phyloP scores from a whole-genome alignment of 2,888 invertebrate species.

The Pollenia amentaria region DNA sequence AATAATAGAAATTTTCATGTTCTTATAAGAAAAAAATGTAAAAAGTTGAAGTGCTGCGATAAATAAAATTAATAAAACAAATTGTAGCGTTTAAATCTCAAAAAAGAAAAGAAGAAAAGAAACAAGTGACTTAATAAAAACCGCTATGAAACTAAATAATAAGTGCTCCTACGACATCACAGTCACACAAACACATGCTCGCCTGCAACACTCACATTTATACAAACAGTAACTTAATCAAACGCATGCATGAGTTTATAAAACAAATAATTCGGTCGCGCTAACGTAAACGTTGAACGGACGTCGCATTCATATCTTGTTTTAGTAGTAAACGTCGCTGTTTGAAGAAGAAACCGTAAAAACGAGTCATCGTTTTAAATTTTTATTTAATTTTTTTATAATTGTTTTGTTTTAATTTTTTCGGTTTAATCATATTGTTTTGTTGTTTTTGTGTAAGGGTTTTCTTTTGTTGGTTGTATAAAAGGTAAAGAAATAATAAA shows the following conservation, averaged over 20 bases:
- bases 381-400: constrained; percentile 53
- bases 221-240: constrained; percentile 58
- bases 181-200: constrained; percentile 42
- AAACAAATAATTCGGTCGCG: constrained; percentile 62
- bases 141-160: constrained; percentile 59
- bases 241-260: constrained; percentile 68
- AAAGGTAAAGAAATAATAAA: constrained; percentile 24
- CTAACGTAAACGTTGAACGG: constrained; percentile 65
- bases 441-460: constrained; percentile 40
- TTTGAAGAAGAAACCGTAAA: constrained; percentile 71
- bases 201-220: constrained; percentile 8
- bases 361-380: constrained; percentile 72
- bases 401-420: constrained; percentile 36
- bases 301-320: constrained; percentile 67
- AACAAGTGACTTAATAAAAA: constrained; percentile 53
- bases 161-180: constrained; percentile 39
- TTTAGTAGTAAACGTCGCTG: constrained; percentile 61
- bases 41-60: constrained; percentile 26
- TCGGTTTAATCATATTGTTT: constrained; percentile 57
- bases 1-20: constrained; percentile 53
- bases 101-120: background rate
- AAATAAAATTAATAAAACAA: constrained; percentile 35
- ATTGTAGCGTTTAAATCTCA: background rate
- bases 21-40: constrained; percentile 37
- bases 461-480: constrained; percentile 39